Conservation (phyloP, 2,797 vertebrate genomes). For the Eospalax fontanierii region DNA sequence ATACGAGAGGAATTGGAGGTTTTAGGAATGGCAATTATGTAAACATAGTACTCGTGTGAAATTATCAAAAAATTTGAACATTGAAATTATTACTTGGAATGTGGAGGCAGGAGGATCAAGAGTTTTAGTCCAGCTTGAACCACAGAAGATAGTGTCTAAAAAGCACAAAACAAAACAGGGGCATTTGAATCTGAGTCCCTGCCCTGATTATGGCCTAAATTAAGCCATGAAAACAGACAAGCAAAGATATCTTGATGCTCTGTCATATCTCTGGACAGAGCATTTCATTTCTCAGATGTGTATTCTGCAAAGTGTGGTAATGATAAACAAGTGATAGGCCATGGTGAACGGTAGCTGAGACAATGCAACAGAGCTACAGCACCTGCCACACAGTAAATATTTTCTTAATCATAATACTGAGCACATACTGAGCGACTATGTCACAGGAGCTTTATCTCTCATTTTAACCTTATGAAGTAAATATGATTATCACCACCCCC, state of each 20-base stretch:
- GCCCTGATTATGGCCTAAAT: too few relatives aligned
- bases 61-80: too few relatives aligned
- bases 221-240: background rate
- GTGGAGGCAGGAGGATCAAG: background rate
- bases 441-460: too few relatives aligned
- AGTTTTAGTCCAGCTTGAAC: background rate
- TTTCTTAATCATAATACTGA: too few relatives aligned
- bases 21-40: too few relatives aligned
- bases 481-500: too few relatives aligned
- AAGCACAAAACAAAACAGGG: background rate
- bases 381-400: background rate
- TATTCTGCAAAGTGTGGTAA: background rate
- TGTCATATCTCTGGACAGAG: background rate
- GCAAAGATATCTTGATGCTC: background rate
- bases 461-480: too few relatives aligned
- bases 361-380: background rate
- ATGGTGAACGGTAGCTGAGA: background rate
- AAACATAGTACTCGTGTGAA: too few relatives aligned
- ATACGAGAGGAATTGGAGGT: too few relatives aligned
- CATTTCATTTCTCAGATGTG: background rate
- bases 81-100: background rate
- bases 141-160: background rate
- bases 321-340: background rate
- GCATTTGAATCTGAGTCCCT: background rate
- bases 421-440: too few relatives aligned